A percentile compares a stretch with the other conserved stretches of the same genome.
Evolutionary conservation across 2,888 invertebrate genomes (phyloP).

Genomic region (Aleiodes leptofemur): DNA sequence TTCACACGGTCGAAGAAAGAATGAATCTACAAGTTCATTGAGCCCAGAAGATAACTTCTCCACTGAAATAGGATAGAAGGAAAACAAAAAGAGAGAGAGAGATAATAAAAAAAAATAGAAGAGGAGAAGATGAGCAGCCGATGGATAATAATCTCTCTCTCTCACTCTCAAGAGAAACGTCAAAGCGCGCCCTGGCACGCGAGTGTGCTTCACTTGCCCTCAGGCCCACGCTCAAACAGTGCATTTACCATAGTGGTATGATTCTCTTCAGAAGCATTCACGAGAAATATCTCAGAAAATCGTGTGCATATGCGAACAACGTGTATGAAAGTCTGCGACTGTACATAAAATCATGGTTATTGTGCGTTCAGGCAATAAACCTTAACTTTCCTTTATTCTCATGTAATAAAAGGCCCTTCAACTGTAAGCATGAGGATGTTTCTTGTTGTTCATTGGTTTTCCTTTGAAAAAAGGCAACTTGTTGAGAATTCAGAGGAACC

Average conservation of each 20-base stretch:
- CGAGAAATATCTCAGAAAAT: too few species aligned
- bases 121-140: slow-evolving; percentile 19
- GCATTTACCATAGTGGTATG: not conserved
- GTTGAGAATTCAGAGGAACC: too few species aligned
- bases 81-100: too few species aligned
- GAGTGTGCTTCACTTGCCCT: slow-evolving; percentile 28
- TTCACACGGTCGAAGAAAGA: slow-evolving; percentile 37
- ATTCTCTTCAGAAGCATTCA: too few species aligned
- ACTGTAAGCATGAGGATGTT: too few species aligned
- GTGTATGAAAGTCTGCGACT: not conserved
- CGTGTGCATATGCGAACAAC: not conserved
- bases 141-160: slow-evolving; percentile 11
- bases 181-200: slow-evolving; percentile 38
- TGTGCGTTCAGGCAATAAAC: slow-evolving; percentile 36
- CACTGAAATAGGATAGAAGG: slow-evolving; percentile 26
- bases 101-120: not conserved
- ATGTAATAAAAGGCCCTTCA: not conserved
- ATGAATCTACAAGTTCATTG: slow-evolving; percentile 44
- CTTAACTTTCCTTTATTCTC: not conserved
- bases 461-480: too few species aligned
- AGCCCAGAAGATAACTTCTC: slow-evolving; percentile 35
- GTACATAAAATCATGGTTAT: slow-evolving; percentile 23
- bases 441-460: too few species aligned
- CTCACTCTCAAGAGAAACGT: slow-evolving; percentile 14
- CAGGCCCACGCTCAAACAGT: slow-evolving; percentile 9